phyloP scores from a whole-genome alignment of 1,140 invertebrate genomes.

The Drosophila triauraria region DNA sequence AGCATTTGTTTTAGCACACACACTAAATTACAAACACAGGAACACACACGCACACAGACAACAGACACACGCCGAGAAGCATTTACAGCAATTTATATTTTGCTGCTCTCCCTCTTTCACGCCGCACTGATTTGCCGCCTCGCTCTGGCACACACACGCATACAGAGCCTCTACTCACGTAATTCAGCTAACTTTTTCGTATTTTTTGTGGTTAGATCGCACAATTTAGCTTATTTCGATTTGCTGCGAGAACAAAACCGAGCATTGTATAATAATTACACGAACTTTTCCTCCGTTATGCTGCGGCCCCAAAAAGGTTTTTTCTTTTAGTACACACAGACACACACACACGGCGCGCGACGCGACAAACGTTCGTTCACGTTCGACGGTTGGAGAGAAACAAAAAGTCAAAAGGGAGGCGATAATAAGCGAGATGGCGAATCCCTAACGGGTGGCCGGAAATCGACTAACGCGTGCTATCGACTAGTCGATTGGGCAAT shows the following conservation, averaged over 20 bases:
- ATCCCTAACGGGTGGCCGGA: slow-evolving; percentile 7
- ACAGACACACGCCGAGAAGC: slow-evolving; percentile 30
- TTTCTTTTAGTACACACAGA: slow-evolving; percentile 43
- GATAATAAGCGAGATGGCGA: slow-evolving; percentile 6
- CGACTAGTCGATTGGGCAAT: slow-evolving; percentile 5
- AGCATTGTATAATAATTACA: slow-evolving; percentile 66
- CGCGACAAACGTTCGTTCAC: slow-evolving; percentile 52
- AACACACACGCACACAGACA: slow-evolving; percentile 9
- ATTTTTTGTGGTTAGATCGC: slow-evolving; percentile 42
- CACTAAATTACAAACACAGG: slow-evolving; percentile 15
- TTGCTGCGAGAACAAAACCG: slow-evolving; percentile 44
- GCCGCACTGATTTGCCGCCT: slow-evolving; percentile 68
- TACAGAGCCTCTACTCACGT: slow-evolving; percentile 61
- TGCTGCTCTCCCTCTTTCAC: slow-evolving; percentile 45
- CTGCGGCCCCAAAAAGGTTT: slow-evolving; percentile 32
- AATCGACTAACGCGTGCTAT: slow-evolving; percentile 6
- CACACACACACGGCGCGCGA: slow-evolving; percentile 56
- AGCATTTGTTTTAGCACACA: slow-evolving; percentile 60
- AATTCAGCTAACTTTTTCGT: slow-evolving; percentile 47
- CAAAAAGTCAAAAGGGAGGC: slow-evolving; percentile 9
- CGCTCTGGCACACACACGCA: slow-evolving; percentile 65
- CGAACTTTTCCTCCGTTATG: slow-evolving; percentile 49
- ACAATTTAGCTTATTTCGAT: slow-evolving; percentile 35
- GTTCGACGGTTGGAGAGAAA: slow-evolving; percentile 29
- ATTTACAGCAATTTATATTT: slow-evolving; percentile 60